Percentiles rank a stretch among this genome's conserved stretches.
phyloP scores from a whole-genome alignment of 2,888 invertebrate genomes.

The Rhogogaster chlorosoma region DNA sequence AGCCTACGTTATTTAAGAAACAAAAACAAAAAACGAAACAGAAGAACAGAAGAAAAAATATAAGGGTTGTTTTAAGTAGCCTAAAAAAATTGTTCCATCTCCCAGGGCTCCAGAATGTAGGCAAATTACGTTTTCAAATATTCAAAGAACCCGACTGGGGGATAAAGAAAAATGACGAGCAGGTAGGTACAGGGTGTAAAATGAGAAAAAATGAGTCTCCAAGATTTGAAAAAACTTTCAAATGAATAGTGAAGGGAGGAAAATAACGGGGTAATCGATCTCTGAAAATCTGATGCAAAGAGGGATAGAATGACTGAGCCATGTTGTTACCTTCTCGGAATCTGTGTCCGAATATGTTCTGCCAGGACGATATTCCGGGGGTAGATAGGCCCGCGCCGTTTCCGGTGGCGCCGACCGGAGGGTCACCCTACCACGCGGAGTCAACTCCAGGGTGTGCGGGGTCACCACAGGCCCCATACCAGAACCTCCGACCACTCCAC shows the following conservation, averaged over 20 bases:
- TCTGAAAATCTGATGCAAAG: not conserved
- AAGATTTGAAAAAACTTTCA: not conserved
- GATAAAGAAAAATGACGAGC: not conserved
- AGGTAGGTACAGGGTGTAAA: not conserved
- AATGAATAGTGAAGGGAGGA: not conserved
- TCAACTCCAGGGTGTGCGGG: slow-evolving; percentile 80
- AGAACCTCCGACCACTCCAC: slow-evolving; percentile 75
- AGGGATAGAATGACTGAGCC: not conserved
- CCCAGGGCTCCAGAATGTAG: not conserved
- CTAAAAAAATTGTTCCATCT: slow-evolving; percentile 10
- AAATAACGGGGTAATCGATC: not conserved
- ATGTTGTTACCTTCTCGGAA: slow-evolving; percentile 80
- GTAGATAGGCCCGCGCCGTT: slow-evolving; percentile 78
- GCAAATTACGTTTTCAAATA: slow-evolving; percentile 31
- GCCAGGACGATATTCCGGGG: slow-evolving; percentile 80
- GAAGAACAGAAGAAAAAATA: not conserved
- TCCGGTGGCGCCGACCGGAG: slow-evolving; percentile 74
- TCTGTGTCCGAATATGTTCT: slow-evolving; percentile 80
- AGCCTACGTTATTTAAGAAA: not conserved
- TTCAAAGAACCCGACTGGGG: slow-evolving; percentile 5
- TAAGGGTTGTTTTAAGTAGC: not conserved
- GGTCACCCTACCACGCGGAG: slow-evolving; percentile 80
- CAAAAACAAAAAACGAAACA: not conserved
- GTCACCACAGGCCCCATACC: slow-evolving; percentile 80
- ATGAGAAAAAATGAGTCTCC: not conserved